phyloP scores from a whole-genome alignment of 35 echinoderm and acorn worm genomes.

The Stichopus chloronotus region DNA sequence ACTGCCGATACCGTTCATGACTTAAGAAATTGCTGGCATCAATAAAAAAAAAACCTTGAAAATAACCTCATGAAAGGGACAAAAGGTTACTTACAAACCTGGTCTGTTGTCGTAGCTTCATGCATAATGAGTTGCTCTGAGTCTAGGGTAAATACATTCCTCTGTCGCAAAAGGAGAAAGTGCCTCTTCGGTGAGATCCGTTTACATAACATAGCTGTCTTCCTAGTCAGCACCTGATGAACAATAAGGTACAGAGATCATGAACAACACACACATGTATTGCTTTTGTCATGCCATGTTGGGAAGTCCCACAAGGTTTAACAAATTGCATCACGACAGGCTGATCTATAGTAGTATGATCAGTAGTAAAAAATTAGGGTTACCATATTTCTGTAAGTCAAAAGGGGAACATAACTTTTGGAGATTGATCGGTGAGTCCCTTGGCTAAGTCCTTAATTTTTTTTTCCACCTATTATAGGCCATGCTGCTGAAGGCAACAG shows the following conservation, averaged over 20 bases:
- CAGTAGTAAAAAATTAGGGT: background rate
- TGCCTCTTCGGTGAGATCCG: background rate
- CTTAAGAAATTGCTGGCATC: too few relatives aligned
- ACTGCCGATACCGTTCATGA: too few relatives aligned
- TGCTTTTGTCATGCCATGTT: background rate
- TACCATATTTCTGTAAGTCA: background rate
- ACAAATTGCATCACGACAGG: background rate
- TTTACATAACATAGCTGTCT: background rate
- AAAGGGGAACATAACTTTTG: background rate
- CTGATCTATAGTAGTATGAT: too few relatives aligned
- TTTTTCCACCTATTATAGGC: too few relatives aligned
- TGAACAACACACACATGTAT: background rate
- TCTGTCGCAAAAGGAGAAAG: background rate
- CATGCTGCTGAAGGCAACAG: too few relatives aligned
- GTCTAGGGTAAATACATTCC: background rate
- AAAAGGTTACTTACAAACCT: background rate
- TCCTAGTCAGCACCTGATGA: slow-evolving; percentile 4
- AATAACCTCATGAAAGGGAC: background rate
- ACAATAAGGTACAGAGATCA: background rate
- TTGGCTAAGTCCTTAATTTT: too few relatives aligned
- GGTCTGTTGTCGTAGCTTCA: background rate
- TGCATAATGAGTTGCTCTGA: background rate
- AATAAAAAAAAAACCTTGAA: background rate
- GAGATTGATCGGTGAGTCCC: background rate
- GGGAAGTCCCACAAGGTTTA: background rate